These are phyloP conservation scores for Myanophis thanlyinensis DNA, from an alignment of 2,113 vertebrate genomes.

Conservation along the genomic window DNA sequence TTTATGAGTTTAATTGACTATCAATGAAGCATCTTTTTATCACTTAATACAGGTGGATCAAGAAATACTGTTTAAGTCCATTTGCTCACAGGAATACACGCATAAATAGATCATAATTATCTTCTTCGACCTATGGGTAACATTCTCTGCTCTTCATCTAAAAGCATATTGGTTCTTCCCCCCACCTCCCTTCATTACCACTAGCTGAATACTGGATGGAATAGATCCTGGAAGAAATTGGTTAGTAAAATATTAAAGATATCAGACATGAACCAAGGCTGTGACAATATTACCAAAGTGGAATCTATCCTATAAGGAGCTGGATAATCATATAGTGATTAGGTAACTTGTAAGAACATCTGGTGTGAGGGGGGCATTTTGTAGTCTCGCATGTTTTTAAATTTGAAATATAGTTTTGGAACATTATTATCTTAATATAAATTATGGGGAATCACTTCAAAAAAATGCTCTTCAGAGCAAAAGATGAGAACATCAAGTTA, in stretches of 20 bases:
- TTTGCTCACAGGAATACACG: not conserved
- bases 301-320: not conserved
- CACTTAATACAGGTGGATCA: not conserved
- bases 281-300: not conserved
- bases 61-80: rapidly evolving
- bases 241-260: not conserved
- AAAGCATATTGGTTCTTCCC: not conserved
- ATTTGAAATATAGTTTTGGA: constrained; percentile 7
- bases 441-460: constrained; percentile 27
- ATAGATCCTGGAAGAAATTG: not conserved
- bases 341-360: not conserved
- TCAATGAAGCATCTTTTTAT: not conserved
- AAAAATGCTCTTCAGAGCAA: constrained; percentile 21
- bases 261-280: not conserved
- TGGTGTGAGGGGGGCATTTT: not conserved
- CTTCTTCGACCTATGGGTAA: not conserved
- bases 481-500: constrained; percentile 36
- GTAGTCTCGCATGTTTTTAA: constrained; percentile 23
- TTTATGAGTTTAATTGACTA: not conserved
- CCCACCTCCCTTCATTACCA: not conserved
- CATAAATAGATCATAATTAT: not conserved
- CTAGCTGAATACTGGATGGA: not conserved
- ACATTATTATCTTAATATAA: constrained; percentile 26
- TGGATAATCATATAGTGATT: not conserved
- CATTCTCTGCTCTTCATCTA: not conserved